phyloP scores from a whole-genome alignment of 2,113 vertebrate genomes.

The Aleadryas rufinucha region DNA sequence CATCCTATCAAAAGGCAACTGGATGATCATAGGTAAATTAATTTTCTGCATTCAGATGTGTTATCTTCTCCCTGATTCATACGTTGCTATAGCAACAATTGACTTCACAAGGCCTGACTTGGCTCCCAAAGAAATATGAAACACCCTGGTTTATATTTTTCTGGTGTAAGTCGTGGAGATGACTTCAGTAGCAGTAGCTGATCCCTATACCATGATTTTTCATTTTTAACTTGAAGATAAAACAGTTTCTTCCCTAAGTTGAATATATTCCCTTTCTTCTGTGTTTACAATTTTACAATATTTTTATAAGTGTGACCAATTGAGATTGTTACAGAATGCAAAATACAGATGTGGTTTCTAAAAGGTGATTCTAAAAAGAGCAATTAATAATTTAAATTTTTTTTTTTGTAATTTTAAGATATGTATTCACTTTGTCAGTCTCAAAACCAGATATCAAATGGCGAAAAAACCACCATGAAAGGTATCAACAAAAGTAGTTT shows the following conservation, averaged over 20 bases:
- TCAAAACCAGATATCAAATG: neutral
- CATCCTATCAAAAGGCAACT: conserved; percentile 3
- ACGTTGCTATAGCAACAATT: conserved; percentile 62
- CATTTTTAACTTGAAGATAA: neutral
- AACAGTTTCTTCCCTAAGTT: neutral
- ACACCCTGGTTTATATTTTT: conserved; percentile 29
- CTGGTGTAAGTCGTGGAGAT: neutral
- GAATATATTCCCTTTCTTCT: neutral
- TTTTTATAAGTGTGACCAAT: neutral
- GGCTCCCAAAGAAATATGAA: conserved; percentile 44
- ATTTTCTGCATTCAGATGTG: conserved; percentile 35
- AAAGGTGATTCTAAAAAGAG: neutral
- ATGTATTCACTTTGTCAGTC: neutral
- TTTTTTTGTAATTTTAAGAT: neutral
- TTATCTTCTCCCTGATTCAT: conserved; percentile 49
- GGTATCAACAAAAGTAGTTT: neutral
- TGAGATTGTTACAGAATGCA: neutral
- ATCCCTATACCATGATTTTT: neutral
- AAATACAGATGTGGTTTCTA: neutral
- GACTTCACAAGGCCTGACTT: conserved; percentile 58
- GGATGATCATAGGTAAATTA: conserved; percentile 46
- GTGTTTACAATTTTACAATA: neutral
- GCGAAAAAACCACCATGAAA: neutral
- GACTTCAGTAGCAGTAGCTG: neutral
- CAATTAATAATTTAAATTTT: neutral